Conservation (phyloP, 2,113 vertebrate genomes). For the Lycaon pictus region DNA sequence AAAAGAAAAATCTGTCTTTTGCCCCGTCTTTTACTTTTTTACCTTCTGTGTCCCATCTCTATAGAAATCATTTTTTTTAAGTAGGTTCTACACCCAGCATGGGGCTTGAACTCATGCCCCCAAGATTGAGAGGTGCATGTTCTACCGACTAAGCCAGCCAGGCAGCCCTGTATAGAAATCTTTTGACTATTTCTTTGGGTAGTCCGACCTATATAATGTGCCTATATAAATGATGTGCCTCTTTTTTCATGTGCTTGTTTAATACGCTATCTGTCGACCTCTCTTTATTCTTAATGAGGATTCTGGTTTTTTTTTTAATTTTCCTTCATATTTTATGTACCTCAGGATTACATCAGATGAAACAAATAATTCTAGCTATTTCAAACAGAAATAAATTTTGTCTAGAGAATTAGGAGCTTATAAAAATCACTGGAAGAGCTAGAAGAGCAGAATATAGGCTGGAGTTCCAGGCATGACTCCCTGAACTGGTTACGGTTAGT, state of each 20-base stretch:
- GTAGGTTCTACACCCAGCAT: background rate
- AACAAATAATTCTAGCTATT: slow-evolving; percentile 30
- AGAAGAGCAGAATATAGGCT: background rate
- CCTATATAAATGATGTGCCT: background rate
- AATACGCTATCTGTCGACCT: background rate
- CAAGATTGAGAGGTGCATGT: background rate
- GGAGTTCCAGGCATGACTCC: background rate
- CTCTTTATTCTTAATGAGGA: background rate
- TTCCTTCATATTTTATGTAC: background rate
- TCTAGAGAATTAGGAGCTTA: background rate
- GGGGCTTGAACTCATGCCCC: background rate
- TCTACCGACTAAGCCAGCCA: background rate
- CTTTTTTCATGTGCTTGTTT: background rate
- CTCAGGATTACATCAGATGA: background rate
- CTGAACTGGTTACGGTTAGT: background rate
- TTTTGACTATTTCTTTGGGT: background rate
- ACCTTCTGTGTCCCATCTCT: background rate
- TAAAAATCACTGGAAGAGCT: background rate
- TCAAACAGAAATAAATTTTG: slow-evolving; percentile 4
- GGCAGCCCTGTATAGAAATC: background rate
- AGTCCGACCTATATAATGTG: background rate
- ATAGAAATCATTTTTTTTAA: background rate
- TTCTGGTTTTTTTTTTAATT: background rate
- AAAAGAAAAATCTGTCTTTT: background rate
- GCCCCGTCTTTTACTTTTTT: background rate